phyloP scores from a whole-genome alignment of 2,113 vertebrate genomes.

The Eulacestoma nigropectus region DNA sequence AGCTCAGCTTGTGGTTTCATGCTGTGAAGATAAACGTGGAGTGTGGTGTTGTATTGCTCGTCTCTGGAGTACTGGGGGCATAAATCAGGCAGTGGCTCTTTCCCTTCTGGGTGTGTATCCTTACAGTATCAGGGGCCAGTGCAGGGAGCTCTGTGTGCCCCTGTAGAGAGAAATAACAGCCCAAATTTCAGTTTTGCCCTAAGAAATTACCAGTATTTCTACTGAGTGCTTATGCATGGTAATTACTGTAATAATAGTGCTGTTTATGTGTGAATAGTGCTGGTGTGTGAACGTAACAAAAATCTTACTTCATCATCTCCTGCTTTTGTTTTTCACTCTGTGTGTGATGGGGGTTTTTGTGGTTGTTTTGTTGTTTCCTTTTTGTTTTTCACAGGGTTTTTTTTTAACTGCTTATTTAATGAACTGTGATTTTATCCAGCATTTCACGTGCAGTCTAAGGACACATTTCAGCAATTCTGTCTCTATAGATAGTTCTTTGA shows the following conservation, averaged over 20 bases:
- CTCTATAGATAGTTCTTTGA: background rate
- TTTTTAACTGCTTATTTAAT: background rate
- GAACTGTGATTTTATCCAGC: background rate
- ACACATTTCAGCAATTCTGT: background rate
- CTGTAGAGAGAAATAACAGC: background rate
- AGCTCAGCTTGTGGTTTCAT: background rate
- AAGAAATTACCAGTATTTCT: background rate
- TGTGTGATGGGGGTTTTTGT: rapidly evolving
- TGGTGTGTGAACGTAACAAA: background rate
- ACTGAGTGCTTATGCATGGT: background rate
- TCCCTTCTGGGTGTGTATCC: background rate
- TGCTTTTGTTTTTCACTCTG: background rate
- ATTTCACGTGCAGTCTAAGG: background rate
- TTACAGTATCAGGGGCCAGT: background rate
- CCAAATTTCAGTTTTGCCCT: background rate
- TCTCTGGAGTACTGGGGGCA: background rate
- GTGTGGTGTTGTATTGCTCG: background rate
- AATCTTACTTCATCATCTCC: background rate
- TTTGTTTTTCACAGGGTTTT: background rate
- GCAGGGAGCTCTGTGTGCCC: background rate
- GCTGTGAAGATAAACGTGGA: background rate
- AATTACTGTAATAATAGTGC: background rate
- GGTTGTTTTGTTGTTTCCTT: background rate
- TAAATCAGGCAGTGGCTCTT: background rate
- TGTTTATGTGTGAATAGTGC: background rate